Conservation (phyloP, 2,113 vertebrate genomes). For the Herpailurus yagouaroundi region DNA sequence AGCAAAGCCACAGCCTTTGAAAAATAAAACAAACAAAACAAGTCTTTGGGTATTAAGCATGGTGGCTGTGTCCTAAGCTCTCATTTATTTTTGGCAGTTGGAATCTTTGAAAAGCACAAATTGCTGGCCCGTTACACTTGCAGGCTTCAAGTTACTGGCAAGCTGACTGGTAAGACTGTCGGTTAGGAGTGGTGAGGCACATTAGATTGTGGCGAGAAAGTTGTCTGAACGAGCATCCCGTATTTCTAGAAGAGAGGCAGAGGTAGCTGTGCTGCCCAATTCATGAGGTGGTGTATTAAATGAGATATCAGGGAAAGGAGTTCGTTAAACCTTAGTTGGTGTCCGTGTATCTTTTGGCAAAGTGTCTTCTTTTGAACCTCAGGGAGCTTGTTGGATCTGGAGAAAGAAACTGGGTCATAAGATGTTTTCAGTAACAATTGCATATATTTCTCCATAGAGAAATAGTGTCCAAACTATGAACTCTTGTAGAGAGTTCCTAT, state of each 20-base stretch:
- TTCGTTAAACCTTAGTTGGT: background rate
- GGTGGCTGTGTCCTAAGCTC: background rate
- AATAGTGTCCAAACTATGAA: constrained; percentile 29
- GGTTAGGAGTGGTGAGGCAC: background rate
- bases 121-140: background rate
- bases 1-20: background rate
- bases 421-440: constrained; percentile 52
- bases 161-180: background rate
- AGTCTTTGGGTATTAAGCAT: background rate
- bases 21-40: background rate
- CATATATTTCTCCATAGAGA: background rate
- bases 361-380: background rate
- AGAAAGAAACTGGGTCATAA: background rate
- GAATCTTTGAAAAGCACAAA: background rate
- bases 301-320: background rate
- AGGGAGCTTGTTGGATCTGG: background rate
- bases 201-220: background rate
- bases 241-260: background rate
- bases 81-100: background rate
- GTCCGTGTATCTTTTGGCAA: background rate
- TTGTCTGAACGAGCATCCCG: background rate
- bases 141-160: background rate
- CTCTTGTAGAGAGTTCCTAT: background rate
- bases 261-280: background rate
- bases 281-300: background rate